Base-by-base conservation (phyloP, 1,140 invertebrate genomes). In the Anadara kagoshimensis region DNA sequence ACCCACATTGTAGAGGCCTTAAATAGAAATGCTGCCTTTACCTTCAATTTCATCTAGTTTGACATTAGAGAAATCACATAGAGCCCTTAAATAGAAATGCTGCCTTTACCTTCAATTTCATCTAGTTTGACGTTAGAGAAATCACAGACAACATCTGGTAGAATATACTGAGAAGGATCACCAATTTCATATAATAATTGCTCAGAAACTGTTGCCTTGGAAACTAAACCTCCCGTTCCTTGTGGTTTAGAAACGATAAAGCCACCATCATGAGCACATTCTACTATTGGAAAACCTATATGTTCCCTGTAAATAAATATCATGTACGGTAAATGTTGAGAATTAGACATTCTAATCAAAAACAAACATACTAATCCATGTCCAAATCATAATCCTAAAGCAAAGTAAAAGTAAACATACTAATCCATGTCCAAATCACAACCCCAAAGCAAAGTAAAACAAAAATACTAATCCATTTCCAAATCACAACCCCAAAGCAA, bases 101-200 rank as follows among this genome's bases (percentile, higher is more conserved):
- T 36, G 57, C 61, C n/a, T n/a, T 57, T 72, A 72, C 69, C 41
- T 18, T 72, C 41, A 12, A 72, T 36, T 41, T 72, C 61, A 24
- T 72, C 69, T 10, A 91, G 45, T 51, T 83, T 69, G 0, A 92
- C 91, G 41, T 87, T 63, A 8, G 87, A 86, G 79, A 92, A 91
- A 78, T 92, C 91, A 83, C 90, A 91, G 16, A 89, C 84, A 36
- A 91, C 90, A 81, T 92, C 91, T 26, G 91, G 91, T 20, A 92
- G 83, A 53, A 89, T 82, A 75, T 92, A 92, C 43, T 81, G 81
- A 4, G 78, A 68, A 29, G 91, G 91, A 77, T 92, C 89, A 12
- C 86, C 90, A 59, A 92, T 88, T 80, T 92, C 91, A 84, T 92
- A 92, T 14, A 92, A 68, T 49, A 92, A 74, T 72, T 92, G 91